Conservation (phyloP, 2,888 invertebrate species). For the Asteroscopus sphinx region DNA sequence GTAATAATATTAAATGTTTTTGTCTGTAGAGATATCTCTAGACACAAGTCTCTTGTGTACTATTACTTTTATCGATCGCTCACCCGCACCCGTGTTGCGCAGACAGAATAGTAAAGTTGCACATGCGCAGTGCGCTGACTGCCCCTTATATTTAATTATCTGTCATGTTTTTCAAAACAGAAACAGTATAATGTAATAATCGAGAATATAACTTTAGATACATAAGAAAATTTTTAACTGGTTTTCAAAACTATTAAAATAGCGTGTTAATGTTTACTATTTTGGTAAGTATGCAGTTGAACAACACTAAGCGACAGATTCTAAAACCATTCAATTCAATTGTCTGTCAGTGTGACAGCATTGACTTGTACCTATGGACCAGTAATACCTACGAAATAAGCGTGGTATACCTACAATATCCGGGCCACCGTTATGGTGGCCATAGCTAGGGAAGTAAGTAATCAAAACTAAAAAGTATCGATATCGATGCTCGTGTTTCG, state of each 20-base stretch:
- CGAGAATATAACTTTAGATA: background rate
- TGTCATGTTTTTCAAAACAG: conserved; percentile 16
- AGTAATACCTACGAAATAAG: too few relatives aligned
- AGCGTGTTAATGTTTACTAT: too few relatives aligned
- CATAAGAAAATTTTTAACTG: background rate
- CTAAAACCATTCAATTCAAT: conserved; percentile 7
- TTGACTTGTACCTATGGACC: too few relatives aligned
- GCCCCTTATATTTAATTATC: conserved; percentile 8
- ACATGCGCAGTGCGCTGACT: conserved; percentile 53
- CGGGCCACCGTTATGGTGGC: too few relatives aligned
- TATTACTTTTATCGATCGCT: conserved; percentile 70
- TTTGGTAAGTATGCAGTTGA: too few relatives aligned
- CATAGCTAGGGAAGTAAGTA: too few relatives aligned
- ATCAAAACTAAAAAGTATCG: too few relatives aligned
- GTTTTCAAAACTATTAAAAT: too few relatives aligned
- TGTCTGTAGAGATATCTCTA: conserved; percentile 27
- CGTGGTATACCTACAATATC: too few relatives aligned
- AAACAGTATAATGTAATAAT: conserved; percentile 3
- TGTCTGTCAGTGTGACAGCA: conserved; percentile 13
- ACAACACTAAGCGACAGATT: background rate
- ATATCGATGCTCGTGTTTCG: too few relatives aligned
- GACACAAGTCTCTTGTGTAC: conserved; percentile 61
- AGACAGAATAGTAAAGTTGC: conserved; percentile 62
- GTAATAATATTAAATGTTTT: background rate
- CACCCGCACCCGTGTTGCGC: conserved; percentile 70